phyloP scores from a whole-genome alignment of 2,888 invertebrate species.

The Cylloceria caligata region DNA sequence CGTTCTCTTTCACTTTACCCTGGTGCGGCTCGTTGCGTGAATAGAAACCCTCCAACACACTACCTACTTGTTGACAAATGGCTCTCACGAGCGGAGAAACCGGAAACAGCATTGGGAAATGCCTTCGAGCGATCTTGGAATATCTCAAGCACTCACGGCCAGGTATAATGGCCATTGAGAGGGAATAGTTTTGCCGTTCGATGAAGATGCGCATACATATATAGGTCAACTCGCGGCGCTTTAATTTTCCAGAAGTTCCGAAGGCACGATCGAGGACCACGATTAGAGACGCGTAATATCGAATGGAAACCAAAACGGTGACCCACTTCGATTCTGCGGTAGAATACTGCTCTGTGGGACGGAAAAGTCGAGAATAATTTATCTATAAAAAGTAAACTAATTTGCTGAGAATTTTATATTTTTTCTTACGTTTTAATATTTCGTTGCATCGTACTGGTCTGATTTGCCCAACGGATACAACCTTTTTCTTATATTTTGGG shows the following conservation, averaged over 20 bases:
- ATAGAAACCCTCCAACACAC: constrained; percentile 28
- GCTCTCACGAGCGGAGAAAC: constrained; percentile 43
- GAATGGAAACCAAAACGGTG: constrained; percentile 6
- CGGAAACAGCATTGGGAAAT: constrained; percentile 44
- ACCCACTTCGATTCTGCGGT: not conserved
- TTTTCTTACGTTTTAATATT: not conserved
- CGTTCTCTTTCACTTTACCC: constrained; percentile 24
- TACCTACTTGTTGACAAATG: constrained; percentile 63
- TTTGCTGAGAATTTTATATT: too few relatives aligned
- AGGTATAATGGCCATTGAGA: constrained; percentile 41
- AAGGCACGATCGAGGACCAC: not conserved
- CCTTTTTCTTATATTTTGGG: not conserved
- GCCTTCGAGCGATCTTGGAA: constrained; percentile 47
- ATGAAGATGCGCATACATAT: not conserved
- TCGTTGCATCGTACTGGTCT: not conserved
- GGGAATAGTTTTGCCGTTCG: constrained; percentile 31
- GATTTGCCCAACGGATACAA: not conserved
- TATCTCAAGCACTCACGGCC: constrained; percentile 26
- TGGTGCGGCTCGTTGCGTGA: constrained; percentile 17
- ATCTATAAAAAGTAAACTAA: not conserved
- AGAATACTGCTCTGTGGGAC: too few relatives aligned
- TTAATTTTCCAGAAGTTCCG: not conserved
- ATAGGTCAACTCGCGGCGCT: not conserved
- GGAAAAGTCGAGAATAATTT: not conserved
- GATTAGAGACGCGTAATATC: constrained; percentile 1